These are phyloP conservation scores for Aphaenogaster rudis DNA, from an alignment of 1,140 invertebrate species.

Conservation along the genomic window DNA sequence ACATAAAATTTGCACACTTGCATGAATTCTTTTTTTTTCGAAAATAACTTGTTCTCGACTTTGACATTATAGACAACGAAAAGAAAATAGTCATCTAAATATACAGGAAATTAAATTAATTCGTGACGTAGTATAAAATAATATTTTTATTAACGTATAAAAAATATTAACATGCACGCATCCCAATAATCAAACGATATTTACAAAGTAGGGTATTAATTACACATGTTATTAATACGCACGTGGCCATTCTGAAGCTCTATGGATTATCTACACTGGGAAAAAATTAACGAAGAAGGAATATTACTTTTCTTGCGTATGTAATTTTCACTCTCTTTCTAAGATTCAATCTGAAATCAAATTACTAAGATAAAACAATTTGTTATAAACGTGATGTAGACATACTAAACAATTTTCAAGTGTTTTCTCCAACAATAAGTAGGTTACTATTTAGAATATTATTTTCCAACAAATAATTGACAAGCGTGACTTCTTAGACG, in stretches of 20 bases:
- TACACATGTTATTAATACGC: slow-evolving; percentile 50
- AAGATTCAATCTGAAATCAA: background rate
- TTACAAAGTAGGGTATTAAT: slow-evolving; percentile 68
- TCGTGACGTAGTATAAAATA: slow-evolving; percentile 34
- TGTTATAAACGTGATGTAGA: background rate
- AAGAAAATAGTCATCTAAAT: background rate
- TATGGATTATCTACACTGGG: background rate
- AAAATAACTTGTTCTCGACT: background rate
- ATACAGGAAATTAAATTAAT: slow-evolving; percentile 22
- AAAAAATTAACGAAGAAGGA: background rate
- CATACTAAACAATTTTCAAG: background rate
- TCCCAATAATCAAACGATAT: slow-evolving; percentile 59
- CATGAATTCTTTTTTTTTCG: background rate
- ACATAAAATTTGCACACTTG: background rate
- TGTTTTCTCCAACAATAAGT: background rate
- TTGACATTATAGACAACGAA: background rate
- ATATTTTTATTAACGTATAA: slow-evolving; percentile 74
- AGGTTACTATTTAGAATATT: background rate
- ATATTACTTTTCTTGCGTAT: background rate
- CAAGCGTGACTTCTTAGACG: background rate
- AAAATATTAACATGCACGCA: slow-evolving; percentile 69
- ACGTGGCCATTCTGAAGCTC: background rate
- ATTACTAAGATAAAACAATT: background rate
- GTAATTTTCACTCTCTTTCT: background rate
- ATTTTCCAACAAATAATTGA: background rate